A percentile compares a stretch with the other conserved stretches of the same genome.
Evolutionary conservation across 1,140 invertebrate genomes (phyloP).

Genomic region (Linepithema humile): DNA sequence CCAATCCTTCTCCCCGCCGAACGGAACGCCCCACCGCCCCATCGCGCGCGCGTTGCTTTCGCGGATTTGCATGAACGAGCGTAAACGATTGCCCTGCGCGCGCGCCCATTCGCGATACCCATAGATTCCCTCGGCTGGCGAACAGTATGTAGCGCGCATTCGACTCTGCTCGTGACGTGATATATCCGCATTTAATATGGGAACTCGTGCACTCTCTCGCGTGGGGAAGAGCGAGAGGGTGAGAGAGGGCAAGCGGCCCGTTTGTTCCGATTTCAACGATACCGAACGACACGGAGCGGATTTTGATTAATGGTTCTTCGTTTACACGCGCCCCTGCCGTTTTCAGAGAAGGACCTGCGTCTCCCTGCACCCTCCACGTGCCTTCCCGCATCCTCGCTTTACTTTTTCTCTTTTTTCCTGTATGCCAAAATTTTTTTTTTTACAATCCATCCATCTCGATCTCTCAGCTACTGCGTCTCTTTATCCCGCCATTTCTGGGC

Average conservation of each 20-base stretch:
- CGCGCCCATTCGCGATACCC: constrained; percentile 33
- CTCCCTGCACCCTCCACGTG: neutral
- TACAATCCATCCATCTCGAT: constrained; percentile 33
- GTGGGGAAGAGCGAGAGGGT: neutral
- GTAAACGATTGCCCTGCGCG: constrained; percentile 31
- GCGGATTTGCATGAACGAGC: constrained; percentile 52
- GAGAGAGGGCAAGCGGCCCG: constrained; percentile 12
- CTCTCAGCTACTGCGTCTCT: neutral
- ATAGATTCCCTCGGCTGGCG: constrained; percentile 24
- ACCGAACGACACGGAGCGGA: constrained; percentile 59
- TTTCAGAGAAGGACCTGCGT: constrained; percentile 15
- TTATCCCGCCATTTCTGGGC: constrained; percentile 3
- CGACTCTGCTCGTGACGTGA: constrained; percentile 66
- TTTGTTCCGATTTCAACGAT: constrained; percentile 71
- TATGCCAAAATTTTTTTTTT: neutral
- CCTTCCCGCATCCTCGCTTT: neutral
- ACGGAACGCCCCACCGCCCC: constrained; percentile 3
- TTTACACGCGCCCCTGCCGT: constrained; percentile 51
- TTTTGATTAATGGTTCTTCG: constrained; percentile 70
- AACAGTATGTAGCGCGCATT: constrained; percentile 48
- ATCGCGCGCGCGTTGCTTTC: constrained; percentile 24
- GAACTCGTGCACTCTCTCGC: constrained; percentile 60
- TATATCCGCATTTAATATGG: constrained; percentile 71
- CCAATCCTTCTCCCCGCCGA: neutral
- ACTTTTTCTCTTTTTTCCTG: neutral